These are phyloP conservation scores for Ashinkailepas kermadecensis DNA, from an alignment of 2,888 invertebrate genomes.

Conservation along the genomic window DNA sequence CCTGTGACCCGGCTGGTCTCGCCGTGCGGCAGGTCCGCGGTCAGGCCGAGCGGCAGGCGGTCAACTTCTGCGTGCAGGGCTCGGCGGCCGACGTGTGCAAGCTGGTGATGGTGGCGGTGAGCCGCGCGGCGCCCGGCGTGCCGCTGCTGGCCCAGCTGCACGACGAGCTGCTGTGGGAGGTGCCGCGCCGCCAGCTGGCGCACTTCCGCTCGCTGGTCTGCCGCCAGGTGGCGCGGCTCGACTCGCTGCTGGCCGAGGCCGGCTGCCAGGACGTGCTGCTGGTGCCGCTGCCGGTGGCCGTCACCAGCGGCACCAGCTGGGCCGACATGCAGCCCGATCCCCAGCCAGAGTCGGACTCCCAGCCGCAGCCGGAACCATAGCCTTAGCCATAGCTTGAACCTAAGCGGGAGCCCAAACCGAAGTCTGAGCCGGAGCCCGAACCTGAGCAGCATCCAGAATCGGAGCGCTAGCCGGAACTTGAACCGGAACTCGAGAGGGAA, in stretches of 20 bases:
- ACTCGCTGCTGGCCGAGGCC: slow-evolving; percentile 26
- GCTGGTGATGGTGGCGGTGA: slow-evolving; percentile 29
- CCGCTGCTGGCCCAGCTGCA: slow-evolving; percentile 30
- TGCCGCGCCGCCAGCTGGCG: background rate
- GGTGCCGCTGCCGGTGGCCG: slow-evolving; percentile 29
- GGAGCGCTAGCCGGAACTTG: too few species aligned
- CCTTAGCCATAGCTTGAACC: too few species aligned
- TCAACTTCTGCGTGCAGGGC: slow-evolving; percentile 32
- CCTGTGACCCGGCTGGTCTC: background rate
- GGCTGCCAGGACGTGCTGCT: slow-evolving; percentile 25
- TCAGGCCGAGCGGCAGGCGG: slow-evolving; percentile 32
- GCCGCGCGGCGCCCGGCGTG: slow-evolving; percentile 23
- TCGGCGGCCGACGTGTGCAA: slow-evolving; percentile 32
- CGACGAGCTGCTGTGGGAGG: slow-evolving; percentile 32
- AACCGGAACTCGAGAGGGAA: too few species aligned
- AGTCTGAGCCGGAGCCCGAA: too few species aligned
- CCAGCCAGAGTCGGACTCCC: too few species aligned
- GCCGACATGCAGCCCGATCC: slow-evolving; percentile 14
- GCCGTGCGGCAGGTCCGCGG: slow-evolving; percentile 16
- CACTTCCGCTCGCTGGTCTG: slow-evolving; percentile 1
- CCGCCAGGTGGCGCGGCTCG: slow-evolving; percentile 25
- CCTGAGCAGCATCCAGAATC: too few species aligned
- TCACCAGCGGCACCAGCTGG: slow-evolving; percentile 27
- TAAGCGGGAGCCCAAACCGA: too few species aligned
- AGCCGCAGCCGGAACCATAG: too few species aligned